These are phyloP conservation scores for Polietes domitor DNA, from an alignment of 2,888 invertebrate genomes.

Conservation along the genomic window DNA sequence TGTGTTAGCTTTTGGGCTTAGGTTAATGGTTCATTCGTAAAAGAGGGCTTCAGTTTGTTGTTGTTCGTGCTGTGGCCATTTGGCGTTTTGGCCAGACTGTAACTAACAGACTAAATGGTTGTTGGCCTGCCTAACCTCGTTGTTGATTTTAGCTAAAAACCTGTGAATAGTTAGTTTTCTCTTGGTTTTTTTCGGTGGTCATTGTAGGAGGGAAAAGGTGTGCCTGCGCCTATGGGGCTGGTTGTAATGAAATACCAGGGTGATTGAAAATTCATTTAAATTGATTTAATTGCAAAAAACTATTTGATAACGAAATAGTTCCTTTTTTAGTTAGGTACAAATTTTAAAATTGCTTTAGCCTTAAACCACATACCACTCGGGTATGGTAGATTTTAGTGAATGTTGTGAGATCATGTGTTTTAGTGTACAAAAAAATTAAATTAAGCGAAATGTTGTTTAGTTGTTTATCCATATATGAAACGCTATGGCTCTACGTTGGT, in stretches of 20 bases:
- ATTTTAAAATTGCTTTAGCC: no score
- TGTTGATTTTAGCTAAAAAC: conserved; percentile 26
- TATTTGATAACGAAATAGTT: background rate
- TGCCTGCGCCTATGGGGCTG: background rate
- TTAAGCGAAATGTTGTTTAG: no score
- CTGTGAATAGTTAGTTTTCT: background rate
- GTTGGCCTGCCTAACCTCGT: background rate
- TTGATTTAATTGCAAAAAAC: conserved; percentile 50
- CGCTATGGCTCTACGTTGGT: no score
- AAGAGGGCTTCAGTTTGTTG: background rate
- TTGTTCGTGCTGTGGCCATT: background rate
- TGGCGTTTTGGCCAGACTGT: conserved; percentile 4
- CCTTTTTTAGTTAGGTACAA: no score
- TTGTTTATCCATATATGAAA: no score
- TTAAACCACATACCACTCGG: no score
- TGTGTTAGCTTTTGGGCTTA: conserved; percentile 19
- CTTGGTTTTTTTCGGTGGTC: background rate
- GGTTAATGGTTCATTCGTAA: conserved; percentile 22
- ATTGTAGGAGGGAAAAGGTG: background rate
- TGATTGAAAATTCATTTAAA: conserved; percentile 40
- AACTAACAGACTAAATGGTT: conserved; percentile 21
- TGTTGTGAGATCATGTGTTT: no score
- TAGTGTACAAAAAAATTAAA: no score
- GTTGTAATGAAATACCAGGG: conserved; percentile 31
- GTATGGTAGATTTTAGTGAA: no score